Evolutionary conservation across 2,113 vertebrate species (phyloP), one percentile per base, ranked within the genome.

Genomic region (Leptobrachium ailaonicum): DNA sequence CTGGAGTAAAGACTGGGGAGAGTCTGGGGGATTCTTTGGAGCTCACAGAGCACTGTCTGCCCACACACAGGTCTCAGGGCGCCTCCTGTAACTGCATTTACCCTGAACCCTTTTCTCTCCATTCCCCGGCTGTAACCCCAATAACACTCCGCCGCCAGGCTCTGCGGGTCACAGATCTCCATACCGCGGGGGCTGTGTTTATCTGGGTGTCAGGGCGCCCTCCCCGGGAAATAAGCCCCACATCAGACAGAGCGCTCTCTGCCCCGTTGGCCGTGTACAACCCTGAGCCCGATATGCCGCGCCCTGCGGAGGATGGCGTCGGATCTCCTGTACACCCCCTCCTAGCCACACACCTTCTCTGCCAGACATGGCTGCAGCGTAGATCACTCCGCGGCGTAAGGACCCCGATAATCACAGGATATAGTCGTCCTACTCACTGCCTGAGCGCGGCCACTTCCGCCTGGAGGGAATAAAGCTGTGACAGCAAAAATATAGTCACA

Each of bases 321-420:
- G 77, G 77, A 72, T 72, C 5, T 1, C 44, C 60, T 12, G 69
- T 47, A 20, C 84, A 85, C 75, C 56, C 47, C 64, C 12, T 43
- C 47, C 7, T 1, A 43, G 42, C 56, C 11, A 76, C 75, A 7
- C 40, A 93, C 93, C 93, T 79, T 94, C 93, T 86, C 93, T 92
- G 54, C 93, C 91, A 71, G 93, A 93, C 93, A 94, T 94, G 14
- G 71, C 13, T n/a, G 11, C 69, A 2, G 3, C 6, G 3, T 6
- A 10, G 32, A 8, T 66, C 20, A 10, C 12, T 63, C 40, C 42
- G 84, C 79, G 82, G 84, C 86, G 73, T 12, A 0, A 92, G 85
- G 89, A 89, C 90, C 90, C 84, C 14, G 44, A 13, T 6, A 44
- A 2, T 13, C 43, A 50, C 69, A 56, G 77, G 77, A 73, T 66